Conservation (phyloP, 37 sponge, comb jelly and placozoan genomes). For the Aplysina aerophoba region DNA sequence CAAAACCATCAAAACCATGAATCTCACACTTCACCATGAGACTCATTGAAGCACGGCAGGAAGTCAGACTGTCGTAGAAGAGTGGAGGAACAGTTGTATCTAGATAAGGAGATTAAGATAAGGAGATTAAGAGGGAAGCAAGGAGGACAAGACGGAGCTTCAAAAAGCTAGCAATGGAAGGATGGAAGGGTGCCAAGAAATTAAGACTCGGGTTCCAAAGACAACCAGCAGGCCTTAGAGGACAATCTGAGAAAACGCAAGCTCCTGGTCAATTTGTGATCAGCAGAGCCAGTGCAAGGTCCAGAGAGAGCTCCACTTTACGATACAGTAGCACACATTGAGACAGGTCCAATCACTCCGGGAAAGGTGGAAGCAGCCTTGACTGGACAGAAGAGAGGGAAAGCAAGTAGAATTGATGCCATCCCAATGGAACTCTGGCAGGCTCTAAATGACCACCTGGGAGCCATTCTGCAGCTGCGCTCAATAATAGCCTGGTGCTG, state of each 20-base stretch:
- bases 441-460: not conserved
- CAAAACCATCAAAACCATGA: no score
- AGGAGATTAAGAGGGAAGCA: not conserved
- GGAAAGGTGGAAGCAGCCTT: not conserved
- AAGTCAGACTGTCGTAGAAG: no score
- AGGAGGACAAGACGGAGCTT: not conserved
- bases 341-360: constrained; percentile 4
- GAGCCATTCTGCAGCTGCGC: constrained; percentile 1
- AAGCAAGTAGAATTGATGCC: not conserved
- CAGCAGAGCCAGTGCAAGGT: constrained; percentile 12
- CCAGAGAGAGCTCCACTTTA: not conserved
- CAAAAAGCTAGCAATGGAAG: constrained; percentile 3
- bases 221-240: not conserved
- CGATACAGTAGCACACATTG: not conserved
- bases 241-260: not conserved
- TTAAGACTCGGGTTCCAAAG: not conserved
- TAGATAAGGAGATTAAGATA: no score
- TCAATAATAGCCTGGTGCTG: not conserved
- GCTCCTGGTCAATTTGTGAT: not conserved
- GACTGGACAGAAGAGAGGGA: constrained; percentile 3
- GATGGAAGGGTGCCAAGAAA: not conserved
- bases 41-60: no score
- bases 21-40: no score
- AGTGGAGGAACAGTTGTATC: not conserved
- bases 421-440: constrained; percentile 3